A percentile compares a stretch with the other conserved stretches of the same genome.
phyloP scores from a whole-genome alignment of 2,113 vertebrate genomes.

The Muntiacus reevesi region DNA sequence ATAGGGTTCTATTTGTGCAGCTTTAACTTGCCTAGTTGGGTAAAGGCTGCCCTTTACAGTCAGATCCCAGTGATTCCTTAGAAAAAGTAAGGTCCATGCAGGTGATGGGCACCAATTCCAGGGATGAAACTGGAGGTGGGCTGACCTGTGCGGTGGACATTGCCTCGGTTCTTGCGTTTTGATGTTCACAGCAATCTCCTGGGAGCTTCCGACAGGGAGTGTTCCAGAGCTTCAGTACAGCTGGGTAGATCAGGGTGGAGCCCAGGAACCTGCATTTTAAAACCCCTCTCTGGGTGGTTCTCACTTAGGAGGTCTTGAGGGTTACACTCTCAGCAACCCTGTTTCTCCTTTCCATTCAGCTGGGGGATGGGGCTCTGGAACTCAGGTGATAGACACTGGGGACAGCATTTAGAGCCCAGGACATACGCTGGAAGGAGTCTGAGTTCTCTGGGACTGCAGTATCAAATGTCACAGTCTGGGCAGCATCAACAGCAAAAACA shows the following conservation, averaged over 20 bases:
- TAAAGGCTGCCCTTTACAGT: background rate
- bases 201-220: background rate
- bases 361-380: too few relatives aligned
- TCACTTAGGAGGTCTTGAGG: background rate
- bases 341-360: background rate
- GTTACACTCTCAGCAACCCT: background rate
- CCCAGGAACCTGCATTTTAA: background rate
- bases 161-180: background rate
- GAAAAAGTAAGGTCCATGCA: background rate
- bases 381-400: background rate
- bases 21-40: background rate
- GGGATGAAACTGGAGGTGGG: too few relatives aligned
- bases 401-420: background rate
- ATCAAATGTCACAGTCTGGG: background rate
- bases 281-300: too few relatives aligned
- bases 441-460: fast-evolving
- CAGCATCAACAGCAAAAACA: fast-evolving
- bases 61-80: too few relatives aligned
- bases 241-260: background rate
- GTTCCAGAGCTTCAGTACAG: fast-evolving
- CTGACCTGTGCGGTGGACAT: fast-evolving
- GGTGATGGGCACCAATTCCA: background rate
- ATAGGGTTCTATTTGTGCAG: background rate
- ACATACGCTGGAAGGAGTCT: too few relatives aligned
- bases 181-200: fast-evolving